Conservation (phyloP, 2,797 vertebrate species). For the Thamnophis elegans region DNA sequence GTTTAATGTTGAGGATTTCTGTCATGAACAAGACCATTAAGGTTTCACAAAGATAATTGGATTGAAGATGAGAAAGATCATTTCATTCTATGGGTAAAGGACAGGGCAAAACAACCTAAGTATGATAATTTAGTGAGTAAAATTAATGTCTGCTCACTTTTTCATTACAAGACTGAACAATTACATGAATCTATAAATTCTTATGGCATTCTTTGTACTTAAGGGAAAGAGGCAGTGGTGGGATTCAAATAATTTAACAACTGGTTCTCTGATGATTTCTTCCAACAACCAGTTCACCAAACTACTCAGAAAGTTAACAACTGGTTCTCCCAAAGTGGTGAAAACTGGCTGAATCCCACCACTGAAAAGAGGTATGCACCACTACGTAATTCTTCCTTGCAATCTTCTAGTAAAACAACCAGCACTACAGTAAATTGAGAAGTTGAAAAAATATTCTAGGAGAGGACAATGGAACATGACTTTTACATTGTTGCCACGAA, state of each 20-base stretch:
- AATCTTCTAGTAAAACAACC: neutral
- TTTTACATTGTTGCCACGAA: neutral
- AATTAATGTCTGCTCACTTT: neutral
- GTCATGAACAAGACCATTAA: neutral
- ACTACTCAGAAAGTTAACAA: no score
- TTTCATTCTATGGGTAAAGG: neutral
- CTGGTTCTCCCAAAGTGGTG: no score
- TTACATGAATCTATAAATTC: neutral
- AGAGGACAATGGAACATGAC: neutral
- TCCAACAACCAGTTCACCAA: no score
- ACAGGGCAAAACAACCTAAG: neutral
- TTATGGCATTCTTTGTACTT: neutral
- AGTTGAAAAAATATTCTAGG: neutral
- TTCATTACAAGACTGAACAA: neutral
- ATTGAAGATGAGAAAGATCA: neutral
- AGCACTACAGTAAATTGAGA: neutral
- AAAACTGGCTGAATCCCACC: no score
- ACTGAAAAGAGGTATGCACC: neutral
- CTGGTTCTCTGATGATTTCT: no score
- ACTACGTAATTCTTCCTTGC: neutral
- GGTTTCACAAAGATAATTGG: neutral
- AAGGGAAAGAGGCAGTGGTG: neutral
- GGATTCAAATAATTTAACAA: no score
- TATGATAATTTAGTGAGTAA: neutral
- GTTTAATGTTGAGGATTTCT: neutral